Evolutionary conservation across 2,888 invertebrate genomes (phyloP).

Genomic region (Nomada lathburiana): DNA sequence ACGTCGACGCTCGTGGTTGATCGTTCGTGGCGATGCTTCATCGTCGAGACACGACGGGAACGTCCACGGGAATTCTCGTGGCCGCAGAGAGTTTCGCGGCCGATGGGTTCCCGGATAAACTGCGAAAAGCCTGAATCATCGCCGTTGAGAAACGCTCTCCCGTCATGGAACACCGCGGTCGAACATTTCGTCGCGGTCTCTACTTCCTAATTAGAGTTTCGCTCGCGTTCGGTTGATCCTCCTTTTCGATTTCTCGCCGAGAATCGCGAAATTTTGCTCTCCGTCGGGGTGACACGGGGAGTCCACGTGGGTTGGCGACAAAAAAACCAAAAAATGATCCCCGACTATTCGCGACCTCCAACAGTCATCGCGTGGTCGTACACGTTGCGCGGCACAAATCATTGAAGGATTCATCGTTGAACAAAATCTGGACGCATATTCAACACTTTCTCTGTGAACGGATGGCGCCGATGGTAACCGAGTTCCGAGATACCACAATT

Average conservation of each 20-base stretch:
- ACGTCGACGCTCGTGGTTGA: background rate
- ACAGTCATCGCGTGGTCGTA: too few relatives aligned
- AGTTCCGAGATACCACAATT: too few relatives aligned
- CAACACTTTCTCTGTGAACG: background rate
- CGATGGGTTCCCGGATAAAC: slow-evolving; percentile 31
- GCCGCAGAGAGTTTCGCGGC: slow-evolving; percentile 18
- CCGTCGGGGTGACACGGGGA: background rate
- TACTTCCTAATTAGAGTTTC: slow-evolving; percentile 34
- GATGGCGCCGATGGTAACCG: too few relatives aligned
- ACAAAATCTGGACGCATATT: background rate
- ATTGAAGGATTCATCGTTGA: background rate
- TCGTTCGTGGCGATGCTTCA: slow-evolving; percentile 3
- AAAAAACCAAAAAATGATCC: too few relatives aligned
- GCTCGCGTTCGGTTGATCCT: background rate
- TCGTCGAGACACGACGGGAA: slow-evolving; percentile 3
- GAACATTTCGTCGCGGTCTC: slow-evolving; percentile 24
- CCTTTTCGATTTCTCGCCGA: background rate
- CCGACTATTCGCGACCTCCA: background rate
- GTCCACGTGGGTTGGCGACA: too few relatives aligned
- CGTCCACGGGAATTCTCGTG: background rate
- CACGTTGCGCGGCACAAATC: background rate
- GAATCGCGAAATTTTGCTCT: background rate
- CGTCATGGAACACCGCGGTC: slow-evolving; percentile 43
- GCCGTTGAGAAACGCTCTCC: slow-evolving; percentile 24
- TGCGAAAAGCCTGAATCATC: slow-evolving; percentile 50